Evolutionary conservation across 37 sponge, comb jelly and placozoan genomes (phyloP).

Genomic region (Tethya wilhelma): DNA sequence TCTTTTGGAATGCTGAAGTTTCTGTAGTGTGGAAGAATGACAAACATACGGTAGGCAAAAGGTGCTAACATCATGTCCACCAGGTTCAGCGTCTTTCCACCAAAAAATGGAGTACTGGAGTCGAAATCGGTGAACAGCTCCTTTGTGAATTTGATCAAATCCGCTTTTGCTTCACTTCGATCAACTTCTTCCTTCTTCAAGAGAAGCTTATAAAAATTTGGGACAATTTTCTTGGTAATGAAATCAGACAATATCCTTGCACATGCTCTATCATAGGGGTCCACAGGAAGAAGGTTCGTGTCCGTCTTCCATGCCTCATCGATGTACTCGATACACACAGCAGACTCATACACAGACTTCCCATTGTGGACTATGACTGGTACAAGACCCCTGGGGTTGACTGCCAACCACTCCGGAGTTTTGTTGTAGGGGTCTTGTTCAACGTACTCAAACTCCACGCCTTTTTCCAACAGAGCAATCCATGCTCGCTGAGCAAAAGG

Average conservation of each 20-base stretch:
- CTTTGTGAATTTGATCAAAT: not conserved
- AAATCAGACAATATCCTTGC: conserved; percentile 14
- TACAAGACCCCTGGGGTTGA: conserved; percentile 40
- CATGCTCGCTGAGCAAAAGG: conserved; percentile 53
- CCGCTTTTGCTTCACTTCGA: not conserved
- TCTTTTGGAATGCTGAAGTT: conserved; percentile 22
- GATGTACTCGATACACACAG: conserved; percentile 24
- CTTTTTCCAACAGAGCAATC: conserved; percentile 32
- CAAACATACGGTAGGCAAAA: not conserved
- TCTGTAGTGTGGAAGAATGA: conserved; percentile 25
- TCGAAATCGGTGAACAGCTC: not conserved
- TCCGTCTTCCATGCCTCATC: conserved; percentile 31
- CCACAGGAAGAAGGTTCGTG: conserved; percentile 15
- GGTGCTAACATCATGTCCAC: conserved; percentile 33
- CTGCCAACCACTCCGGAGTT: conserved; percentile 38
- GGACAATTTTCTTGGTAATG: conserved; percentile 21
- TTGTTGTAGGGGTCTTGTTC: conserved; percentile 47
- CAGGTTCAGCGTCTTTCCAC: conserved; percentile 2
- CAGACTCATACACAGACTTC: conserved; percentile 22
- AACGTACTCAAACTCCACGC: conserved; percentile 27
- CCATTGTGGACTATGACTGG: conserved; percentile 32
- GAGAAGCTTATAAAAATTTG: conserved; percentile 14
- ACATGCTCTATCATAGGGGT: conserved; percentile 11
- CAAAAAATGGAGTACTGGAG: conserved; percentile 11
- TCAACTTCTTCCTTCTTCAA: conserved; percentile 14